Conservation (phyloP, 2,113 vertebrate genomes). For the Suncus etruscus region DNA sequence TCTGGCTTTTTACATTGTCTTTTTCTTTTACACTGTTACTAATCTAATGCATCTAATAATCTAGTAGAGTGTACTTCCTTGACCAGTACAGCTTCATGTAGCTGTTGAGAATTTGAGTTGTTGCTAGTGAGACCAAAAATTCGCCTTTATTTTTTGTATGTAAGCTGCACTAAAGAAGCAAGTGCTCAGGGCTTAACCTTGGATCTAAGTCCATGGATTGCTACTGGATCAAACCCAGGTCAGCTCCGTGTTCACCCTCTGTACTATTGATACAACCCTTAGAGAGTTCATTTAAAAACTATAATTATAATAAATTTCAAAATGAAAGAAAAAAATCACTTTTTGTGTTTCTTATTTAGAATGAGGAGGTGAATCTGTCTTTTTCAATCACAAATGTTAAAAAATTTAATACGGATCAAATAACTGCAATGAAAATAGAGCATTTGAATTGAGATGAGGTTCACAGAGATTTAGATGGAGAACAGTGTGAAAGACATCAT, state of each 20-base stretch:
- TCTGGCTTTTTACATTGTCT: too few relatives aligned
- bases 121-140: background rate
- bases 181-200: background rate
- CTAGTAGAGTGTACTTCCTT: background rate
- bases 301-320: background rate
- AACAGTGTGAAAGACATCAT: background rate
- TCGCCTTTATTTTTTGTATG: background rate
- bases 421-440: conserved; percentile 15
- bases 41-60: background rate
- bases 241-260: background rate
- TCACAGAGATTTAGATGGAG: conserved; percentile 23
- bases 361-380: background rate
- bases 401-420: background rate
- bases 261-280: background rate
- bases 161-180: background rate
- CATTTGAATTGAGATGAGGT: background rate
- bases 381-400: conserved; percentile 25
- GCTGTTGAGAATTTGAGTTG: background rate
- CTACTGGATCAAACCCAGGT: background rate
- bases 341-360: conserved; percentile 18
- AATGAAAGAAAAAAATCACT: background rate
- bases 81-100: background rate
- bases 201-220: background rate
- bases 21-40: background rate
- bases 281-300: background rate